phyloP scores from a whole-genome alignment of 2,797 vertebrate species.

The Pseudochromis fuscus region DNA sequence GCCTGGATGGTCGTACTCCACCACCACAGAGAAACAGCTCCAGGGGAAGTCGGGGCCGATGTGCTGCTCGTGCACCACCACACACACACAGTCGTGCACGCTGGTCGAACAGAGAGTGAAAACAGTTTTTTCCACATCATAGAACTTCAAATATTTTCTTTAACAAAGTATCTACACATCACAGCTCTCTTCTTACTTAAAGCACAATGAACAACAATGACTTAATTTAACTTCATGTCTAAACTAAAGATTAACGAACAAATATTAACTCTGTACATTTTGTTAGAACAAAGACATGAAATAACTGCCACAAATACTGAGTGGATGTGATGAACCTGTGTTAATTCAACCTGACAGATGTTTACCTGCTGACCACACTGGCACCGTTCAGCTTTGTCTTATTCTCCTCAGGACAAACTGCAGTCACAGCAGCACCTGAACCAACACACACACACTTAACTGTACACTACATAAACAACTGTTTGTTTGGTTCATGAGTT shows the following conservation, averaged over 20 bases:
- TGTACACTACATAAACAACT: neutral
- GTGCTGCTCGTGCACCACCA: slow-evolving; percentile 86
- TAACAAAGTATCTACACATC: neutral
- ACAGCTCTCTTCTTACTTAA: neutral
- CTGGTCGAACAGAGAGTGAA: slow-evolving; percentile 67
- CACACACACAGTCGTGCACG: slow-evolving; percentile 80
- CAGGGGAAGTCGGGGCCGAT: slow-evolving; percentile 93
- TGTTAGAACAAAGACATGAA: neutral
- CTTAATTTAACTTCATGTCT: too few species aligned
- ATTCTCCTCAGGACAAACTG: slow-evolving; percentile 79
- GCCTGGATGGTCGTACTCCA: slow-evolving; percentile 90
- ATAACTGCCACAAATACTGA: too few species aligned
- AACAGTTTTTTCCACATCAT: neutral
- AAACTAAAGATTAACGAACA: too few species aligned
- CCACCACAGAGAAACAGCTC: slow-evolving; percentile 88
- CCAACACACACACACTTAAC: slow-evolving; percentile 4
- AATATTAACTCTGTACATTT: neutral
- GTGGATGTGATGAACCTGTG: too few species aligned
- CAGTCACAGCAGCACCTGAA: slow-evolving; percentile 81
- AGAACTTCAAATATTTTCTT: slow-evolving; percentile 24
- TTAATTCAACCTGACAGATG: too few species aligned
- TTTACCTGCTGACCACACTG: slow-evolving; percentile 85
- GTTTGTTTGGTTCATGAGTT: too few species aligned
- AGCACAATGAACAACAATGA: neutral
- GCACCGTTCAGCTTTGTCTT: slow-evolving; percentile 76